These are phyloP conservation scores for Coelinius sp. DNA, from an alignment of 2,888 invertebrate genomes.

Conservation along the genomic window DNA sequence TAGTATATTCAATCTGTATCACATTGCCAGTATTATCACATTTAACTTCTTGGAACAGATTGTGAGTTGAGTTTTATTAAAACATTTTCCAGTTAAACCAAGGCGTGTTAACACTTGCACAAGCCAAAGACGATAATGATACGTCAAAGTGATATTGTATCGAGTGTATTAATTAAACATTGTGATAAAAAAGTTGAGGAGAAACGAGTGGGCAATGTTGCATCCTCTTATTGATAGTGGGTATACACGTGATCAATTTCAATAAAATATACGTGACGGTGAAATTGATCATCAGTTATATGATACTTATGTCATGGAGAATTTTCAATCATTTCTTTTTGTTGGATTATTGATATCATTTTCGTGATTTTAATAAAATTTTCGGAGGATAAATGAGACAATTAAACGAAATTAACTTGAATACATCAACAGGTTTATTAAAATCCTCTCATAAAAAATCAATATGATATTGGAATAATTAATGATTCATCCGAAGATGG, in stretches of 20 bases:
- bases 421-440: neutral
- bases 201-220: neutral
- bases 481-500: neutral
- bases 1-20: neutral
- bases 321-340: too few relatives aligned
- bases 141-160: constrained; percentile 14
- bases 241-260: neutral
- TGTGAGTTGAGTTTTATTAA: neutral
- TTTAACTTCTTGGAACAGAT: constrained; percentile 7
- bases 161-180: constrained; percentile 19
- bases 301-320: too few relatives aligned
- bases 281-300: neutral
- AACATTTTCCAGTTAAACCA: neutral
- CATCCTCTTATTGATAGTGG: constrained; percentile 3
- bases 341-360: too few relatives aligned
- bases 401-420: neutral
- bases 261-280: neutral
- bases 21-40: constrained; percentile 1
- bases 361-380: neutral
- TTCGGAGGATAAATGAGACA: neutral
- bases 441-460: neutral
- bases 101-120: neutral
- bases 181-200: neutral
- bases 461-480: neutral
- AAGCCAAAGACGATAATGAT: neutral